A percentile compares a stretch with the other conserved stretches of the same genome.
These are phyloP conservation scores for Nesometra sesokonis DNA, from an alignment of 35 echinoderm and acorn worm genomes.

Conservation along the genomic window DNA sequence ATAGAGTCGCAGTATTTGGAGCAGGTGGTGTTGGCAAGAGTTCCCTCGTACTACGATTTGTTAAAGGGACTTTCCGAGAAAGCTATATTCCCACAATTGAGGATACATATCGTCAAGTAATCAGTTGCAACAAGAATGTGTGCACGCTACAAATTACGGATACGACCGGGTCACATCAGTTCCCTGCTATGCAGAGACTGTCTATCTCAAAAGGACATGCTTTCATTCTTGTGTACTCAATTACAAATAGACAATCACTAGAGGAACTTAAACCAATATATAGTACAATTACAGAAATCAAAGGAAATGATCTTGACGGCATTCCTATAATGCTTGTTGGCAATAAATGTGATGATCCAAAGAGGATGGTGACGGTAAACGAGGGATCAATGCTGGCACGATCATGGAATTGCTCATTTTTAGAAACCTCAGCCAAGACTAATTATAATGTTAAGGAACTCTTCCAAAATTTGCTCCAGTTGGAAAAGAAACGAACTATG, in stretches of 20 bases:
- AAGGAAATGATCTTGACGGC: slow-evolving; percentile 82
- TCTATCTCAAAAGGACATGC: slow-evolving; percentile 98
- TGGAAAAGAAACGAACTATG: slow-evolving; percentile 95
- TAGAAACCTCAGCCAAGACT: slow-evolving; percentile 97
- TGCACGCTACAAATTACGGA: slow-evolving; percentile 97
- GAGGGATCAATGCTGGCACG: slow-evolving; percentile 84
- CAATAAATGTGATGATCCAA: slow-evolving; percentile 94
- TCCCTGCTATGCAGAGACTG: slow-evolving; percentile 97
- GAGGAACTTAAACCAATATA: slow-evolving; percentile 97
- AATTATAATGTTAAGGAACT: slow-evolving; percentile 99
- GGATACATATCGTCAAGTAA: slow-evolving; percentile 96
- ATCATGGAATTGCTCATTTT: slow-evolving; percentile 74
- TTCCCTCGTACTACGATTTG: slow-evolving; percentile 89
- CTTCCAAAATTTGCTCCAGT: slow-evolving; percentile 92
- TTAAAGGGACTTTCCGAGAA: slow-evolving; percentile 92
- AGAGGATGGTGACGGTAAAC: slow-evolving; percentile 82
- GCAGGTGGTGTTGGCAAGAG: slow-evolving; percentile 97
- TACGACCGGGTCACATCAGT: slow-evolving; percentile 95
- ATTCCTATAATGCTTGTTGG: slow-evolving; percentile 96
- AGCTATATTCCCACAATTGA: slow-evolving; percentile 97
- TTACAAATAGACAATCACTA: slow-evolving; percentile 89
- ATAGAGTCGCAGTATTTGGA: slow-evolving; percentile 90
- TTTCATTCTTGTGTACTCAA: slow-evolving; percentile 97
- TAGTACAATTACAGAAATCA: slow-evolving; percentile 88
- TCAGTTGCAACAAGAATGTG: slow-evolving; percentile 99